These are phyloP conservation scores for Apostichopus leukothele DNA, from an alignment of 53 echinoderm and acorn worm species.

Conservation along the genomic window DNA sequence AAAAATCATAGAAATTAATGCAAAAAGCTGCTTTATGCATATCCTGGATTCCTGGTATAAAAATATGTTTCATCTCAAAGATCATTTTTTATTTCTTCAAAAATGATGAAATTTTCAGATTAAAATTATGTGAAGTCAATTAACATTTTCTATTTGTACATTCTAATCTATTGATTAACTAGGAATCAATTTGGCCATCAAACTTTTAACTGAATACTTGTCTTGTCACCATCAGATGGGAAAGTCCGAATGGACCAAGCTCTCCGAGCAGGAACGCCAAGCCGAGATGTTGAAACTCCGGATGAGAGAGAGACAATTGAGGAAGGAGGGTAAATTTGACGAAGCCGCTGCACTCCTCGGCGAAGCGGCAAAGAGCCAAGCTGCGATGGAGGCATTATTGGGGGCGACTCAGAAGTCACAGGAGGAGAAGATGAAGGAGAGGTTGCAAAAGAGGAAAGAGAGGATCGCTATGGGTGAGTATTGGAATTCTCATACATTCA, in stretches of 20 bases:
- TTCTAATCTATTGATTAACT: too few relatives aligned
- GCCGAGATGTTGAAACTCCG: conserved; percentile 80
- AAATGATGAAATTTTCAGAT: too few relatives aligned
- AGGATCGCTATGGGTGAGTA: conserved; percentile 48
- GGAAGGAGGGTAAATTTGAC: conserved; percentile 87
- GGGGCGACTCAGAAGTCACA: conserved; percentile 55
- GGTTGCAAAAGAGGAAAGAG: conserved; percentile 58
- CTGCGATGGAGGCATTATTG: conserved; percentile 61
- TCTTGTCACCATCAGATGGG: conserved; percentile 61
- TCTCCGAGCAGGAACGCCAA: conserved; percentile 89
- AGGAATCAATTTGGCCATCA: too few relatives aligned
- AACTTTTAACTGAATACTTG: too few relatives aligned
- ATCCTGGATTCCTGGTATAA: too few relatives aligned
- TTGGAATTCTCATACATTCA: too few relatives aligned
- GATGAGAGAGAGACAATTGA: conserved; percentile 74
- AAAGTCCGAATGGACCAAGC: conserved; percentile 84
- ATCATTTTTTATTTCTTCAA: too few relatives aligned
- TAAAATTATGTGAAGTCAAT: too few relatives aligned
- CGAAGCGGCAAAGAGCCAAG: conserved; percentile 78
- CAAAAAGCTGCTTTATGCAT: too few relatives aligned
- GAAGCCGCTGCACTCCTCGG: conserved; percentile 88
- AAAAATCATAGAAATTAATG: too few relatives aligned
- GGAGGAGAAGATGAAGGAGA: conserved; percentile 57
- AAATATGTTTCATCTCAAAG: too few relatives aligned
- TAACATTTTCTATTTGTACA: too few relatives aligned